phyloP scores from a whole-genome alignment of 1,140 invertebrate genomes.

The Eumaeus atala region DNA sequence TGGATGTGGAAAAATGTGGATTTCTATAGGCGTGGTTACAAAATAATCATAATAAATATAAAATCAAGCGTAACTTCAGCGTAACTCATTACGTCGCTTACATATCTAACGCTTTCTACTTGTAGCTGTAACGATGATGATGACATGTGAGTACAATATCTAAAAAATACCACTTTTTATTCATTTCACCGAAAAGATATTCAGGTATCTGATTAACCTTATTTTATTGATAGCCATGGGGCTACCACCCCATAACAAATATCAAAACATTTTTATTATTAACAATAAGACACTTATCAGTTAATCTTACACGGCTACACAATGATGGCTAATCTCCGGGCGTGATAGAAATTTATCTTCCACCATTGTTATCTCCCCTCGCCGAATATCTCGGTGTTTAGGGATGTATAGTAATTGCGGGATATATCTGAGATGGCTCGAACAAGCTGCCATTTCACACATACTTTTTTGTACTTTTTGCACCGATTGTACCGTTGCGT shows the following conservation, averaged over 20 bases:
- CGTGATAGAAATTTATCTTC: slow-evolving; percentile 72
- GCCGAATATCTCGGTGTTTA: slow-evolving; percentile 10
- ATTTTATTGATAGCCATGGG: slow-evolving; percentile 18
- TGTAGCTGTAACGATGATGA: not conserved
- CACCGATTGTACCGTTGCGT: too few species aligned
- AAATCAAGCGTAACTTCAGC: too few species aligned
- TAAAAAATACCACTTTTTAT: not conserved
- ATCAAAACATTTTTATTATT: slow-evolving; percentile 65
- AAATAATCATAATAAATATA: not conserved
- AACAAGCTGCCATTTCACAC: slow-evolving; percentile 4
- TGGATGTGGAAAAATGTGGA: too few species aligned
- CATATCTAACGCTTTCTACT: not conserved
- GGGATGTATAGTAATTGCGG: slow-evolving; percentile 8
- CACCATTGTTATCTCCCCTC: slow-evolving; percentile 25
- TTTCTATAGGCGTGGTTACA: not conserved
- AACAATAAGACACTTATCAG: slow-evolving; percentile 69
- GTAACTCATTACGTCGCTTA: too few species aligned
- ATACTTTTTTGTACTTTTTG: too few species aligned
- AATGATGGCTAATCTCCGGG: slow-evolving; percentile 64
- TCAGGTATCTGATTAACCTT: slow-evolving; percentile 10
- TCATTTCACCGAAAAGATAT: too few species aligned
- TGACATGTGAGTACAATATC: not conserved
- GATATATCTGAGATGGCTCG: slow-evolving; percentile 3
- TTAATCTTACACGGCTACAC: slow-evolving; percentile 68
- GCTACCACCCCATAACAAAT: slow-evolving; percentile 40